Percentiles rank a stretch among this genome's conserved stretches.
phyloP scores from a whole-genome alignment of 1,140 invertebrate genomes.

The Drosophila bocki region DNA sequence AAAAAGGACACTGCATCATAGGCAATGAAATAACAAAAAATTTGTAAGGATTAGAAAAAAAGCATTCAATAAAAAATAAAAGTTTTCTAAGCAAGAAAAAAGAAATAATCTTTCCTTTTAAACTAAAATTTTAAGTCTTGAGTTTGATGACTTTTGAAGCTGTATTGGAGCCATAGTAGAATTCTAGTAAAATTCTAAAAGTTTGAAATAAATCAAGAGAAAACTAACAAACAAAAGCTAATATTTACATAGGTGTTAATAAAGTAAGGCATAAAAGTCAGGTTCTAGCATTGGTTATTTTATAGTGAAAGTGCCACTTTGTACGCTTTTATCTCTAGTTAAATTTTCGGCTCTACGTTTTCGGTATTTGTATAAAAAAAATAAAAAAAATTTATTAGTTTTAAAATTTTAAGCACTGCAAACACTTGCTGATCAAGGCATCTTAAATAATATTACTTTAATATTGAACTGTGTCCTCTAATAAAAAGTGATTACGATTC shows the following conservation, averaged over 20 bases:
- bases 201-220: neutral
- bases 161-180: neutral
- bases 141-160: neutral
- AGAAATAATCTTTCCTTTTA: neutral
- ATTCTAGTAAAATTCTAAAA: too few relatives aligned
- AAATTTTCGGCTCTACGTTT: neutral
- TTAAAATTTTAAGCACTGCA: neutral
- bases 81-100: neutral
- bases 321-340: neutral
- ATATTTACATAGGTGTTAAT: neutral
- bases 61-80: neutral
- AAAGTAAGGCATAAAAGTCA: neutral
- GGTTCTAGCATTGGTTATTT: neutral
- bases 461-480: neutral
- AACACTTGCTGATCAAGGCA: too few relatives aligned
- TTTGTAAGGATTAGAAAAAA: neutral
- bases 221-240: neutral
- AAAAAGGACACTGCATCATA: neutral
- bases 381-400: neutral
- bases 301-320: neutral
- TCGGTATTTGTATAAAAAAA: too few relatives aligned
- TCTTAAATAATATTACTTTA: too few relatives aligned
- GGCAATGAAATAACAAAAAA: neutral
- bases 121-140: neutral
- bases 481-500: neutral